Evolutionary conservation across 2,113 vertebrate species (phyloP).

Genomic region (Tonatia bakeri): DNA sequence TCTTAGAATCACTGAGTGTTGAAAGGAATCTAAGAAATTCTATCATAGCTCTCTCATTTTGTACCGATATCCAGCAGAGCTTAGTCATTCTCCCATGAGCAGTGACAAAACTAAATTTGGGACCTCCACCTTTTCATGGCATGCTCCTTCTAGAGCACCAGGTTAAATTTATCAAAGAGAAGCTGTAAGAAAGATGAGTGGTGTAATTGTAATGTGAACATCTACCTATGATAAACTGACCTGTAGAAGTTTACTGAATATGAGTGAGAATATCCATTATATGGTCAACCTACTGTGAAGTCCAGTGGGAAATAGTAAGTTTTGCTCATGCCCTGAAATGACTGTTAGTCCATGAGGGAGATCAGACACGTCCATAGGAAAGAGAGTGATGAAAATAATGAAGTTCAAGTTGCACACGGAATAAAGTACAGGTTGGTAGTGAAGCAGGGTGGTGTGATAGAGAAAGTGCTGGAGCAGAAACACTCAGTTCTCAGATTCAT

Average conservation of each 20-base stretch:
- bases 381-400: neutral
- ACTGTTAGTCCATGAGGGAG: neutral
- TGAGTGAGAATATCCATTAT: neutral
- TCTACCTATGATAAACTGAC: neutral
- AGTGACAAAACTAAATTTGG: neutral
- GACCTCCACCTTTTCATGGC: neutral
- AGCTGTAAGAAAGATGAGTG: neutral
- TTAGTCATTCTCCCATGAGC: neutral
- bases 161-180: neutral
- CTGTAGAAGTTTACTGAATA: neutral
- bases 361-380: neutral
- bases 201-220: neutral
- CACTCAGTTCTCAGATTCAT: neutral
- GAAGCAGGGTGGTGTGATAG: accelerated
- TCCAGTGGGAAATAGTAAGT: neutral
- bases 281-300: neutral
- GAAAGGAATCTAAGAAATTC: neutral
- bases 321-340: neutral
- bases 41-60: neutral
- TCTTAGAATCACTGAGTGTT: neutral
- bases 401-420: neutral
- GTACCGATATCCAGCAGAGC: neutral
- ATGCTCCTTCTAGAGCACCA: neutral
- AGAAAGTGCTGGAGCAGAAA: neutral
- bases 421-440: too few relatives aligned